phyloP scores from a whole-genome alignment of 2,888 invertebrate species.

The Kuschelorhynchus macadamiae region DNA sequence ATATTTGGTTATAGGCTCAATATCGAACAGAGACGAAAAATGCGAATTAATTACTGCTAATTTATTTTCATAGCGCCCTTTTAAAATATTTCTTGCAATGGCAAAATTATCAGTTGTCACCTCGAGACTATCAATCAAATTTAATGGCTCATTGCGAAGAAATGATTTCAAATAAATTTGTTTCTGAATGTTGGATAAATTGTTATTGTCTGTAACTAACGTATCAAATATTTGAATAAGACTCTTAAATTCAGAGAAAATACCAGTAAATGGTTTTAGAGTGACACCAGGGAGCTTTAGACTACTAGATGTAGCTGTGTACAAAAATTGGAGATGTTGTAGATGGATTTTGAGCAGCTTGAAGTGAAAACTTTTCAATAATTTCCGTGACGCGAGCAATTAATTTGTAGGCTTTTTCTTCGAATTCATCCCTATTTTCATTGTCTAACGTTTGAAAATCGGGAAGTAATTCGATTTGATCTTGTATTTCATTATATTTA shows the following conservation, averaged over 20 bases:
- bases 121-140: constrained; percentile 1
- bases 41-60: neutral
- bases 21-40: neutral
- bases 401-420: neutral
- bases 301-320: neutral
- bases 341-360: constrained; percentile 1
- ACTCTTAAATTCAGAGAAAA: neutral
- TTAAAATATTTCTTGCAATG: constrained; percentile 2
- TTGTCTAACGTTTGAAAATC: neutral
- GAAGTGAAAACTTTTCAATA: neutral
- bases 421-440: neutral
- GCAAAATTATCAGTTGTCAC: constrained; percentile 10
- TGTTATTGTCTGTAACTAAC: neutral
- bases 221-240: constrained; percentile 1
- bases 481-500: neutral
- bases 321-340: neutral
- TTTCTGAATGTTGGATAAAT: neutral
- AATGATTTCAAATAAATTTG: constrained; percentile 5
- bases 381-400: neutral
- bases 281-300: neutral
- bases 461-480: neutral
- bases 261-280: constrained; percentile 1
- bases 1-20: neutral
- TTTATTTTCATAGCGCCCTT: constrained; percentile 3
- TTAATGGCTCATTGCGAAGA: neutral